A percentile compares a stretch with the other conserved stretches of the same genome.
phyloP scores from a whole-genome alignment of 2,888 invertebrate genomes.

The Parnassius apollo region DNA sequence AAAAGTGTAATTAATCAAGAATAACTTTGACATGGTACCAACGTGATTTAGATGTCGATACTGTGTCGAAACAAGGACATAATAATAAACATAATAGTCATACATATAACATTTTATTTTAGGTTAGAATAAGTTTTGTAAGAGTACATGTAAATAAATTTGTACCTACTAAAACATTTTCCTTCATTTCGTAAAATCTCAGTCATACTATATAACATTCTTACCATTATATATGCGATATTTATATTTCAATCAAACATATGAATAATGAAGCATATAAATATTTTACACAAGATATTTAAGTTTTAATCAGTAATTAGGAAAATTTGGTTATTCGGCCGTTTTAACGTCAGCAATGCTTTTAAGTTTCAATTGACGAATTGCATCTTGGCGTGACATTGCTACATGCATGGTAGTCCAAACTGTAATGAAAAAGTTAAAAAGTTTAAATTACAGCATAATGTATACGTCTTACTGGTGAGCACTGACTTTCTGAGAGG shows the following conservation, averaged over 20 bases:
- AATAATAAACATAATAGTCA: conserved; percentile 56
- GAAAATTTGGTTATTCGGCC: conserved; percentile 27
- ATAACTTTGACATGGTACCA: conserved; percentile 64
- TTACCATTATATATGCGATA: too few relatives aligned
- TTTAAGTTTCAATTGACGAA: conserved; percentile 53
- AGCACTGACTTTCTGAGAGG: too few relatives aligned
- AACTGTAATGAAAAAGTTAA: conserved; percentile 43
- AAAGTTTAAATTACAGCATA: too few relatives aligned
- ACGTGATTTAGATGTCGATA: conserved; percentile 48
- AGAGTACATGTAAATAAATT: conserved; percentile 60
- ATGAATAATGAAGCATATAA: too few relatives aligned
- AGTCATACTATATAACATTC: background rate
- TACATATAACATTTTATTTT: conserved; percentile 46
- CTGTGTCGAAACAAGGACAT: conserved; percentile 59
- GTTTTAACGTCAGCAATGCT: conserved; percentile 38
- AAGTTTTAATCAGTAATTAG: too few relatives aligned
- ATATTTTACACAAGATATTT: too few relatives aligned
- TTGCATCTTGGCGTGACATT: conserved; percentile 67
- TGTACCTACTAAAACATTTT: conserved; percentile 34
- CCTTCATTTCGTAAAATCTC: conserved; percentile 8
- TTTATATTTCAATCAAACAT: too few relatives aligned
- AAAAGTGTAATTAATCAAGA: conserved; percentile 51
- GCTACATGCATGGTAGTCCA: conserved; percentile 61
- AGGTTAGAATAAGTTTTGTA: conserved; percentile 54
- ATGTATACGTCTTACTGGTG: too few relatives aligned